Base-by-base conservation (phyloP, 1,140 invertebrate genomes). In the Drosophila gunungcola region DNA sequence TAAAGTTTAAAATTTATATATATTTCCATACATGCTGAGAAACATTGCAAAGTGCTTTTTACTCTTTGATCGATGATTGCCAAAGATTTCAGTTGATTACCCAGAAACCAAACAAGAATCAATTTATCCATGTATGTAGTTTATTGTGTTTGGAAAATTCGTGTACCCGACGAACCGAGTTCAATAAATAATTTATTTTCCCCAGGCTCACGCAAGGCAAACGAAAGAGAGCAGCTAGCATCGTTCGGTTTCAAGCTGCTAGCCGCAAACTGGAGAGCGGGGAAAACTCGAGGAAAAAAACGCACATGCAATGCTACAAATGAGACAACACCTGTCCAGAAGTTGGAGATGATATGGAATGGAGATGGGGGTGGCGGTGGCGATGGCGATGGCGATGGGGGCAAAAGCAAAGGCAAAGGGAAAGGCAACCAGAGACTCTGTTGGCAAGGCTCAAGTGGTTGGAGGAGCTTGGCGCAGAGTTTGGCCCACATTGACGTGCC, bases 281-380 rank as follows among this genome's bases (percentile, higher is more conserved):
- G 61, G 46, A 43, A 72, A 72, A 65, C 27, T 34, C 12, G 21
- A 11, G 45, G 39, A 65, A 75, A 57, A 75, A 46, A 52, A 56
- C 73, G 61, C 60, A 54, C 68, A 73, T 29, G 38, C 48, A 32
- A 21, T 32, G 43, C 21, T 48, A 53, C 57, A 68, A 78, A 86
- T 78, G 61, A 74, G 83, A 74, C 78, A 82, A 86, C 81, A 78
- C 83, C 83, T 88, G 83, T 56, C 60, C 64, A 70, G 78, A 58
- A 72, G 34, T 56, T 16, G 25, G 56, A 56, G 21, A 45, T 41
- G 64, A 34, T 61, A 49, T 46, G 61, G 58, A 34, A 56, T 39
- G n/a, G 34, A 57, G 12, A 9, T 10, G 9, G 27, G 11, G 32
- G 29, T 36, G n/a, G n/a, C n/a, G n/a, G n/a, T n/a, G n/a, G n/a